phyloP scores from a whole-genome alignment of 2,888 invertebrate species.

The Ganaspis brasiliensis region DNA sequence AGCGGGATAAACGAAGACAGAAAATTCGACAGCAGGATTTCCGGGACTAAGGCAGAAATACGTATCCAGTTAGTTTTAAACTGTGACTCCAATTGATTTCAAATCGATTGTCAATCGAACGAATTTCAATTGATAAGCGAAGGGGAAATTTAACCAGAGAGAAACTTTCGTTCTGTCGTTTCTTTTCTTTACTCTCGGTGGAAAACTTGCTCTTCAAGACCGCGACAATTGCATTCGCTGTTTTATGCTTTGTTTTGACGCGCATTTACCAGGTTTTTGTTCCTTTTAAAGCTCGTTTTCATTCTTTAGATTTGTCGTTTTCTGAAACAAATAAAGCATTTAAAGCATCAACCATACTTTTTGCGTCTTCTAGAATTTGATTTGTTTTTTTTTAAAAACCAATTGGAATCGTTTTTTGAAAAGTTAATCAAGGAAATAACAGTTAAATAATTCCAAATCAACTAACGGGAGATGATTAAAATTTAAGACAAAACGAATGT shows the following conservation, averaged over 20 bases:
- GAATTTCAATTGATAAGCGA: slow-evolving; percentile 79
- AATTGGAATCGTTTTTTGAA: too few species aligned
- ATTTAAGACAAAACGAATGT: too few species aligned
- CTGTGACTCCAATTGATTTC: slow-evolving; percentile 78
- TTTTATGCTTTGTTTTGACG: slow-evolving; percentile 72
- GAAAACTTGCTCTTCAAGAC: slow-evolving; percentile 68
- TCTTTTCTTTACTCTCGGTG: slow-evolving; percentile 49
- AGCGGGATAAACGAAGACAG: slow-evolving; percentile 46
- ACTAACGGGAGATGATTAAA: too few species aligned
- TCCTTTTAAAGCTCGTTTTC: background rate
- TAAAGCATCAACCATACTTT: too few species aligned
- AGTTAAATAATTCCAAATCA: too few species aligned
- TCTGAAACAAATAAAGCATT: background rate
- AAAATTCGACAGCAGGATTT: slow-evolving; percentile 60
- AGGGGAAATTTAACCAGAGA: slow-evolving; percentile 62
- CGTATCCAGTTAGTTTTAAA: slow-evolving; percentile 79
- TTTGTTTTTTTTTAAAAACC: too few species aligned
- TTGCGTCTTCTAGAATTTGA: too few species aligned
- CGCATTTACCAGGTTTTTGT: slow-evolving; percentile 57
- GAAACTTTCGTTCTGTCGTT: slow-evolving; percentile 46
- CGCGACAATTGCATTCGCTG: slow-evolving; percentile 74
- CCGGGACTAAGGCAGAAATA: slow-evolving; percentile 71
- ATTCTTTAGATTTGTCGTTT: background rate
- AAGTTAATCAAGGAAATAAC: too few species aligned
- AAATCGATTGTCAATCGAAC: slow-evolving; percentile 79